Base-by-base conservation (phyloP, 2,113 vertebrate genomes). In the Promerops cafer region DNA sequence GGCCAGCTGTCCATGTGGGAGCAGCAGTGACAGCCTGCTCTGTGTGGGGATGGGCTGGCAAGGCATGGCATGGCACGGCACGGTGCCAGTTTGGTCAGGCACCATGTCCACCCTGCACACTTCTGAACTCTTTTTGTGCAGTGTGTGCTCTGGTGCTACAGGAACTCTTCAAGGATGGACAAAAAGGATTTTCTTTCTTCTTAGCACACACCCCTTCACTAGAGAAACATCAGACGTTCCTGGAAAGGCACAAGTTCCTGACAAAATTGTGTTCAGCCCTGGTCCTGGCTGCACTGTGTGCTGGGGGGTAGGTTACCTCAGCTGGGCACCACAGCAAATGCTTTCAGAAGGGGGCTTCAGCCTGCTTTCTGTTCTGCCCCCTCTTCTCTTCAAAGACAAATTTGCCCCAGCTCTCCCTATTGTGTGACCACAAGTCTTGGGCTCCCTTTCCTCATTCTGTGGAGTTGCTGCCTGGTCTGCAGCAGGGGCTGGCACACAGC, bases 21-120 rank as follows among this genome's bases (percentile, higher is more conserved):
- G 63, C 76, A 87, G 64, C 82, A 65, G 50, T 14, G 22, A 47
- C 69, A 84, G 64, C 37, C 64, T 69, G 52, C 24, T 81, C 68
- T 81, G 50, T 40, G 54, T 64, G 31, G 39, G 60, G 2, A 16
- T 33, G 66, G 49, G 1, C 57, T 49, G 26, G 80, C 4, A 28
- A n/a, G n/a, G 30, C 13, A 39, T 27, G 33, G 54, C 15, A 30
- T 31, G 56, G 35, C 26, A 44, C 8, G 31, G 61, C 39, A 44
- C 3, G 40, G 33, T 21, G n/a, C n/a, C 44, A 49, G 31, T 1
- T 0, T 54, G 27, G 17, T 39, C 9, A 2, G 37, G 24, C 37
- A 61, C n/a, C 37, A 79, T 18, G 30, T 72, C 33, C 4, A 1
- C 28, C 44, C 33, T 50, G 7, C 27, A 11, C 2, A 1, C 37